These are phyloP conservation scores for Decapterus maruadsi DNA, from an alignment of 2,797 vertebrate species.

Conservation along the genomic window DNA sequence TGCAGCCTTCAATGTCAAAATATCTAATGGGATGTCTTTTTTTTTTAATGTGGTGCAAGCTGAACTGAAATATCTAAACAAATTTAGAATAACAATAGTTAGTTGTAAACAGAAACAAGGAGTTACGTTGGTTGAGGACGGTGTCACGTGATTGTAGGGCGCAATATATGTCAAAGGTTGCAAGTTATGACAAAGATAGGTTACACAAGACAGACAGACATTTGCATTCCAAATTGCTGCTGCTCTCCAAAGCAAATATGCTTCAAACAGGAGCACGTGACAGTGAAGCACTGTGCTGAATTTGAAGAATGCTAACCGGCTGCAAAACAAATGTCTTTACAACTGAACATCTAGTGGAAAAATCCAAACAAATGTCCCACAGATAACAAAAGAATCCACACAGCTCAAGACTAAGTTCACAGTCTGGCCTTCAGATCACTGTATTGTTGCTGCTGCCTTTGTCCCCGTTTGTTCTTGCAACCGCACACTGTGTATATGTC, in stretches of 20 bases:
- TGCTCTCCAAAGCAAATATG: neutral
- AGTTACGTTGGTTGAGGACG: too few species aligned
- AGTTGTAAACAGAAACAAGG: neutral
- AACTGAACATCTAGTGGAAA: neutral
- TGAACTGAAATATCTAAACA: neutral
- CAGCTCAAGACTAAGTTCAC: neutral
- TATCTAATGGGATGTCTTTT: too few species aligned
- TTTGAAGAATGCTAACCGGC: neutral
- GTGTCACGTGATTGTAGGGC: neutral
- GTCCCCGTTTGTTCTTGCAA: neutral
- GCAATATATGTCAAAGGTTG: neutral
- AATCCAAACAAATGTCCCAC: neutral
- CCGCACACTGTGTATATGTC: neutral
- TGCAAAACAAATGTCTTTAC: neutral
- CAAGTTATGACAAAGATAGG: neutral
- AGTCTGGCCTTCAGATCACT: neutral
- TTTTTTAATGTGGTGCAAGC: neutral
- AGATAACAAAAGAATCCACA: neutral
- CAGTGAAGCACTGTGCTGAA: neutral
- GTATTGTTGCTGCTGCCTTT: neutral
- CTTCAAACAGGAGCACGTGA: neutral
- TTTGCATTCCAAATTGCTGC: constrained; percentile 12
- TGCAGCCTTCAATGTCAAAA: neutral
- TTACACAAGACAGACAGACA: neutral
- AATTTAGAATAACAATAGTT: neutral